Evolutionary conservation across 2,113 vertebrate genomes (phyloP).

Genomic region (Sphyrna mokarran): DNA sequence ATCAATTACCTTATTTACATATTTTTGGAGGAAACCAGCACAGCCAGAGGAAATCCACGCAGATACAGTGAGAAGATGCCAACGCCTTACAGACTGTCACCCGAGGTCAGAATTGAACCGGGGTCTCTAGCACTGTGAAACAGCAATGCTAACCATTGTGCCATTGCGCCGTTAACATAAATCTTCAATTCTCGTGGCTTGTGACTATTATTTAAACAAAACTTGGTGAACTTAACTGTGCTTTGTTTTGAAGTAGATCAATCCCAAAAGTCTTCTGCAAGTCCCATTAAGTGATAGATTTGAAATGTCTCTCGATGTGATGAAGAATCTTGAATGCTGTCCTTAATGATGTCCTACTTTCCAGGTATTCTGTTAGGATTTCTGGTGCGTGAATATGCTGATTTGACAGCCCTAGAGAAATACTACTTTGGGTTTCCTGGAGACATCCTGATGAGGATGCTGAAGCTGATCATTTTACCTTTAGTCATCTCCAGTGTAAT

Average conservation of each 20-base stretch:
- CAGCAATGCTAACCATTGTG: no score
- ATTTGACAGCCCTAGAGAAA: conserved; percentile 76
- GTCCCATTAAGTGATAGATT: neutral
- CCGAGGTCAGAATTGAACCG: no score
- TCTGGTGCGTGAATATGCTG: conserved; percentile 76
- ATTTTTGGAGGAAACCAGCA: no score
- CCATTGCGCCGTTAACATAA: neutral
- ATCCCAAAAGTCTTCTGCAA: neutral
- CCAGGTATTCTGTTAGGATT: conserved; percentile 78
- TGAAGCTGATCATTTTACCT: conserved; percentile 90
- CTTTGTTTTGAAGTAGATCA: neutral
- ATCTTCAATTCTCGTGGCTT: neutral
- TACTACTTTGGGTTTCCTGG: conserved; percentile 93
- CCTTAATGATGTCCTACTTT: conserved; percentile 32
- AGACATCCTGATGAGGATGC: conserved; percentile 93
- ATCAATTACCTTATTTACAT: no score
- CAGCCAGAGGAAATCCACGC: no score
- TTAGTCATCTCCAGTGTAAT: conserved; percentile 97
- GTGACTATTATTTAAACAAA: neutral
- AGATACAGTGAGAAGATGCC: no score
- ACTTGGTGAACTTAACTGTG: neutral
- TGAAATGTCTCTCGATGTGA: neutral
- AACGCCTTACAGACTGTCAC: no score
- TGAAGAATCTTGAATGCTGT: neutral
- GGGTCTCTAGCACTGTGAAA: no score